Conservation (phyloP, 2,888 invertebrate genomes). For the Ganaspis brasiliensis region DNA sequence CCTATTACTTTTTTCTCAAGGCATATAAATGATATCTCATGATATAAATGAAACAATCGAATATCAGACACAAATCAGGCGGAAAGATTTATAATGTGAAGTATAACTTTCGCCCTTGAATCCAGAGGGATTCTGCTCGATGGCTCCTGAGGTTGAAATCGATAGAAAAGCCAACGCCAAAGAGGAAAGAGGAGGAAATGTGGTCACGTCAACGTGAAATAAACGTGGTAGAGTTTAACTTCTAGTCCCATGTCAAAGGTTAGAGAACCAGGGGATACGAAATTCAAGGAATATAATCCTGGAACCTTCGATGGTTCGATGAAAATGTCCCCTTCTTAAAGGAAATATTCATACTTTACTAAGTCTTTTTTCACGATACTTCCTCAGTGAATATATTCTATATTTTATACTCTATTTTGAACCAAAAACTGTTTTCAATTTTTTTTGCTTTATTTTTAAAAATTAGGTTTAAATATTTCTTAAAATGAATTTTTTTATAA, state of each 20-base stretch:
- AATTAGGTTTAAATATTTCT: too few relatives aligned
- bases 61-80: slow-evolving; percentile 24
- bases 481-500: too few relatives aligned
- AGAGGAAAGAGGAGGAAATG: slow-evolving; percentile 9
- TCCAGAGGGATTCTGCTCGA: slow-evolving; percentile 11
- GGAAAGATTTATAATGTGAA: slow-evolving; percentile 15
- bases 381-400: not conserved
- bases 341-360: not conserved
- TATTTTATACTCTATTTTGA: too few relatives aligned
- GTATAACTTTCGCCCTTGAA: slow-evolving; percentile 21
- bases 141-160: slow-evolving; percentile 33
- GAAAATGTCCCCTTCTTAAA: not conserved
- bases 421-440: too few relatives aligned
- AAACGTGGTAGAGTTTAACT: slow-evolving; percentile 30
- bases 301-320: not conserved
- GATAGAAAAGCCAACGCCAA: not conserved
- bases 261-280: slow-evolving; percentile 13
- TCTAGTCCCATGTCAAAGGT: slow-evolving; percentile 11
- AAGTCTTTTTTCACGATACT: not conserved
- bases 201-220: slow-evolving; percentile 40
- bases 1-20: not conserved
- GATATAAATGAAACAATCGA: not conserved
- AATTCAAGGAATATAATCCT: slow-evolving; percentile 1
- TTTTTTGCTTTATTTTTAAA: too few relatives aligned
- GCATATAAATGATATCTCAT: not conserved